These are phyloP conservation scores for Chloroceryle aenea DNA, from an alignment of 2,113 vertebrate genomes.

Conservation along the genomic window DNA sequence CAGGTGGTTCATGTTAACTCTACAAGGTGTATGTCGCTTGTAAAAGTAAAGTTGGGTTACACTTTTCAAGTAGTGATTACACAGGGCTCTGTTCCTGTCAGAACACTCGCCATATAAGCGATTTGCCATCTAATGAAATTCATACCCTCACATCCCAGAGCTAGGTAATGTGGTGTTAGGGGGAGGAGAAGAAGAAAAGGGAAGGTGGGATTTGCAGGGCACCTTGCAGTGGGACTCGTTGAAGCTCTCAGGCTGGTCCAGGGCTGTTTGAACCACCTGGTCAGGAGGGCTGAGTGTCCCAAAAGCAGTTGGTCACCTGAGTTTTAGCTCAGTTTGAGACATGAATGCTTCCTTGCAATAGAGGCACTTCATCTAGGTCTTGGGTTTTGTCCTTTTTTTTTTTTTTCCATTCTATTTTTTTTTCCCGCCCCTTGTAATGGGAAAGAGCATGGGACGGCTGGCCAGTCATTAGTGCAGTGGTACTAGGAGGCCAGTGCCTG, in stretches of 20 bases:
- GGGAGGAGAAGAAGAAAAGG: neutral
- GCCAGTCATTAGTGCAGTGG: neutral
- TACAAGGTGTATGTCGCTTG: neutral
- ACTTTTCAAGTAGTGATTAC: neutral
- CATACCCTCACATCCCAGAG: neutral
- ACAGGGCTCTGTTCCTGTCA: neutral
- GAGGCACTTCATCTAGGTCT: neutral
- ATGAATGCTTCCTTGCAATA: neutral
- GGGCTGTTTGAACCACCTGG: accelerated
- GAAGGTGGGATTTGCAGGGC: neutral
- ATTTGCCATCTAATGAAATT: neutral
- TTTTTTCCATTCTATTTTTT: no score
- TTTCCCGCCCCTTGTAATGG: neutral
- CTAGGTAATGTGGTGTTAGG: neutral
- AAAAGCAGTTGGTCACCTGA: neutral
- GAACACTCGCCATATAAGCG: neutral
- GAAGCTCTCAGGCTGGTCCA: neutral
- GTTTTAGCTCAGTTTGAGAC: neutral
- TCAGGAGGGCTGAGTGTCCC: slow-evolving; percentile 38
- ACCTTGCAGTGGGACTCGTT: neutral
- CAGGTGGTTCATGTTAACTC: neutral
- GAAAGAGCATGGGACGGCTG: neutral
- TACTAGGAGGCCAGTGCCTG: neutral
- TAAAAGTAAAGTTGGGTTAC: neutral
- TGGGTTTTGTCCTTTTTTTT: neutral